These are phyloP conservation scores for Lycia hirtaria DNA, from an alignment of 2,888 invertebrate genomes.

Conservation along the genomic window DNA sequence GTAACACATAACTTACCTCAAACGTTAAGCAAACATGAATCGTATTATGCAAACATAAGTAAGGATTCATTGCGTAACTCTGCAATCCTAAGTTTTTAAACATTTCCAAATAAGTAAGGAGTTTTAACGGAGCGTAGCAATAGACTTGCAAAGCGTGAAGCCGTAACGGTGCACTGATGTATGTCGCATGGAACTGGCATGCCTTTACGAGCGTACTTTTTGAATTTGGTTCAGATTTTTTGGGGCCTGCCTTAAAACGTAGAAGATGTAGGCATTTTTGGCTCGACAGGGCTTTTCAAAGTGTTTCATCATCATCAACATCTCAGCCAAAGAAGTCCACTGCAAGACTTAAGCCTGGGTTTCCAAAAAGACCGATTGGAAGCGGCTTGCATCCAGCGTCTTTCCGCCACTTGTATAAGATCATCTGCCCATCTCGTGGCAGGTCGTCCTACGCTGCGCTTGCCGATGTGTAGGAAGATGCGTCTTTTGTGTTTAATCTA, in stretches of 20 bases:
- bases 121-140: constrained; percentile 69
- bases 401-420: too few relatives aligned
- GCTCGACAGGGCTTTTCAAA: too few relatives aligned
- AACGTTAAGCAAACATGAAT: background rate
- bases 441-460: too few relatives aligned
- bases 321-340: too few relatives aligned
- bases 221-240: background rate
- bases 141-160: constrained; percentile 70
- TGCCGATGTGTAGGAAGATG: too few relatives aligned
- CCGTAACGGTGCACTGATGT: constrained; percentile 61
- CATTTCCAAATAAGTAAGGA: constrained; percentile 71
- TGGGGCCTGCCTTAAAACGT: background rate
- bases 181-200: constrained; percentile 41
- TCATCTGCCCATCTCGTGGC: too few relatives aligned
- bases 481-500: too few relatives aligned
- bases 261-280: too few relatives aligned
- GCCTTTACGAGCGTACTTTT: background rate
- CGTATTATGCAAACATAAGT: constrained; percentile 28
- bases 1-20: background rate
- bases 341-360: too few relatives aligned
- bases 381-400: too few relatives aligned
- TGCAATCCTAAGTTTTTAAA: constrained; percentile 69
- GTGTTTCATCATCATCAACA: too few relatives aligned
- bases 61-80: constrained; percentile 53
- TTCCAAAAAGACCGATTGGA: too few relatives aligned